Percentiles rank a stretch among this genome's conserved stretches.
Conservation (phyloP, 1,140 invertebrate species). For the Elysia chlorotica region DNA sequence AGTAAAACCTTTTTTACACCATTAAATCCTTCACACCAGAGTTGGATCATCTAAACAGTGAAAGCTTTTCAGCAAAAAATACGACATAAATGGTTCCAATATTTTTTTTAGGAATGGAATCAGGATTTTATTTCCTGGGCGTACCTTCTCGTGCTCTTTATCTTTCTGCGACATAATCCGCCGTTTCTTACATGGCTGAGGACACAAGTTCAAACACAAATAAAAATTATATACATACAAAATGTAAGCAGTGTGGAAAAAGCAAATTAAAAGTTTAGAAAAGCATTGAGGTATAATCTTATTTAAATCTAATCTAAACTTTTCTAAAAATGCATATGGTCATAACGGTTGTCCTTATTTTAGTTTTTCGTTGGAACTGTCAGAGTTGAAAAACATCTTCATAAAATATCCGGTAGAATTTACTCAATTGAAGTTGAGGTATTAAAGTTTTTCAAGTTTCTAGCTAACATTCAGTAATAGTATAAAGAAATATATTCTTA, state of each 20-base stretch:
- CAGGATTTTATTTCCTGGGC: neutral
- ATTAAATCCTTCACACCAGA: neutral
- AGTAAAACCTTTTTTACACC: neutral
- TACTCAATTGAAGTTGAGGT: too few species aligned
- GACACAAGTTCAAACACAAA: conserved; percentile 1
- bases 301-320: neutral
- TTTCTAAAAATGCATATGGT: neutral
- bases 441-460: too few species aligned
- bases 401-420: too few species aligned
- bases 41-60: too few species aligned
- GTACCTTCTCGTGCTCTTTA: conserved; percentile 52
- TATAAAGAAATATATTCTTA: too few species aligned
- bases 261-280: neutral
- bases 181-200: conserved; percentile 56
- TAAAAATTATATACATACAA: too few species aligned
- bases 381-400: too few species aligned
- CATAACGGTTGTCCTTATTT: neutral
- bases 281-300: neutral
- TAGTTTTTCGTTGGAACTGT: neutral
- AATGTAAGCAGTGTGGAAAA: too few species aligned
- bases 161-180: conserved; percentile 56
- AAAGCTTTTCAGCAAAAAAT: too few species aligned
- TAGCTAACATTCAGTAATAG: too few species aligned
- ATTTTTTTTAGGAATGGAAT: neutral
- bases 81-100: too few species aligned